Conservation (phyloP, 2,113 vertebrate genomes). For the Halichoerus grypus region DNA sequence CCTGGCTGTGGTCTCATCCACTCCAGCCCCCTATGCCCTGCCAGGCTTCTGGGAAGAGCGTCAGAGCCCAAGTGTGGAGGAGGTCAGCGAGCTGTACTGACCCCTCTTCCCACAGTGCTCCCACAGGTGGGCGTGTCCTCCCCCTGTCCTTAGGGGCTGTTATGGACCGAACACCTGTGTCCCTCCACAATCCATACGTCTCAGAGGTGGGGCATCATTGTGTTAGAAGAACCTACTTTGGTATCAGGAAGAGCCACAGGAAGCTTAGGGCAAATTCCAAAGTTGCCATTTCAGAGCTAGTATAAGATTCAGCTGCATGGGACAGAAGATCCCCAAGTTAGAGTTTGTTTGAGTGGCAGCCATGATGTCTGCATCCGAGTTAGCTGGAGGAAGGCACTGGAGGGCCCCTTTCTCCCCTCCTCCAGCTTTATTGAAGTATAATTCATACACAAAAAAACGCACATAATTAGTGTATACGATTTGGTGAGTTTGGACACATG, state of each 20-base stretch:
- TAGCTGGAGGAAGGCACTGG: background rate
- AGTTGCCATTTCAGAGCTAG: background rate
- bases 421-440: background rate
- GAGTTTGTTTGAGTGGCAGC: background rate
- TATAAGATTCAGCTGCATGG: background rate
- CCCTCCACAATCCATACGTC: background rate
- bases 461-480: background rate
- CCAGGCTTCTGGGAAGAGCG: too few relatives aligned
- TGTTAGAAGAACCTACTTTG: background rate
- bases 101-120: background rate
- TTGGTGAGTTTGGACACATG: background rate
- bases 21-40: background rate
- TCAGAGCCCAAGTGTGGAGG: background rate
- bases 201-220: background rate
- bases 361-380: background rate
- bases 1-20: background rate
- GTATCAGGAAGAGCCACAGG: background rate
- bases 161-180: background rate
- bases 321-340: background rate
- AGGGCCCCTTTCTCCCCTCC: background rate
- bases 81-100: too few relatives aligned
- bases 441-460: fast-evolving
- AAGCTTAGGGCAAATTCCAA: background rate
- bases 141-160: background rate
- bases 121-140: background rate